Evolutionary conservation across 2,797 vertebrate genomes (phyloP), one percentile per base, ranked within the genome.

Genomic region (Pelodytes ibericus): DNA sequence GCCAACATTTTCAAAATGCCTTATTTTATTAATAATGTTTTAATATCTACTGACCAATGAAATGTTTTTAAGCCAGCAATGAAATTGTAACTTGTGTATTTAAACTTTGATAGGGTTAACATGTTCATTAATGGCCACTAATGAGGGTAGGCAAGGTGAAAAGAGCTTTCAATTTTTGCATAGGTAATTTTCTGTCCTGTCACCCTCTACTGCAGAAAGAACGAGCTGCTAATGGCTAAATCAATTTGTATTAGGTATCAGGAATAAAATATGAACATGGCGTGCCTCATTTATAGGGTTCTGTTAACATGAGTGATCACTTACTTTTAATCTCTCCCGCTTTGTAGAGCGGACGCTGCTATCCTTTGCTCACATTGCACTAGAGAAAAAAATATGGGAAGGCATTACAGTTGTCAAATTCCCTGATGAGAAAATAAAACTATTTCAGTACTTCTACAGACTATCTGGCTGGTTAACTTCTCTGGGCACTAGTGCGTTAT

Each of bases 181-280:
- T 57, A 64, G 47, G 71, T 73, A 73, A 73, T 73, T 64, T 64
- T 73, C 71, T 73, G 60, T 64, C 47, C 30, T 22, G 60, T 39
- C 24, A 31, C 71, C 71, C 60, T 73, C 47, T 64, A 53, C 20
- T 57, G 44, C 47, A 31, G 70, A n/a, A 30, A 51, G 70, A 62
- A 72, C 58, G 62, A 72, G 58, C 41, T 64, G 39, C 47, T 64
- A 73, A 56, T 73, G 60, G 71, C 60, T 39, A 73, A 73, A 73
- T 73, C 71, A 73, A 73, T 64, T 64, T 64, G 60, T 73, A 64
- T 73, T 73, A 73, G 71, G n/a, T 13, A 73, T 73, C 60, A 24
- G 41, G 47, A 56, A 64, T 73, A 73, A 73, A 73, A 73, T 73
- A 64, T 64, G 58, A 72, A 64, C 22, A 56, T 29, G 4, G 27